Base-by-base conservation (phyloP, 1,140 invertebrate genomes). In the Cardiocondyla obscurior region DNA sequence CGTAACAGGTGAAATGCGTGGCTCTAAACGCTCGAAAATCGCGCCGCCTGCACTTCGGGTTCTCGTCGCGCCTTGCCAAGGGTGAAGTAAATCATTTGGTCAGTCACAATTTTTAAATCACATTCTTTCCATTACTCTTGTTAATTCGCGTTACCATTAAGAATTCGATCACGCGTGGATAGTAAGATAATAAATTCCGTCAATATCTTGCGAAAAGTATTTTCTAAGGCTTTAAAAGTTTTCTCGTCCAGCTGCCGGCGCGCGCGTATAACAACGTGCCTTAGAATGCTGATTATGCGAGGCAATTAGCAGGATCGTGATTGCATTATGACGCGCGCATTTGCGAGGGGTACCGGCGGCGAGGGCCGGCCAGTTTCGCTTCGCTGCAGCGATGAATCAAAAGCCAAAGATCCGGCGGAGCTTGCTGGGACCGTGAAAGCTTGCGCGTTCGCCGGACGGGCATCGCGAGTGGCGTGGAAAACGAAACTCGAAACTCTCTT, bases 401-500 rank as follows among this genome's bases (percentile, higher is more conserved):
- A 33, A 33, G 28, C 30, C n/a, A 65, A 30, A 36, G 58, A 65
- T 5, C 30, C 28, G 36, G 65, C 42, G 4, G 28, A 55, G 55
- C 46, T 33, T 39, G 44, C 28, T 64, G 65, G 49, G 49, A 30
- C n/a, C 19, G 69, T 33, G 12, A 4, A 25, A 12, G n/a, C n/a
- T 6, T 51, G 3, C 10, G 28, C 3, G 12, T 58, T 16, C 16
- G 22, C 51, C 51, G 49, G 49, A 46, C 53, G 33, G 3, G 25
- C 25, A n/a, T 30, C 57, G 57, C 30, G 44, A 62, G 58, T 51
- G 42, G 46, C 65, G 67, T 72, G 85, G 58, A 82, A 82, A 82
- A 82, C 72, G 62, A 85, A 86, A 62, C 49, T 82, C 62, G 69
- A 49, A 70, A 58, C 51, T 85, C 81, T 82, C 77, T 82, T 74